A percentile compares a stretch with the other conserved stretches of the same genome.
phyloP scores from a whole-genome alignment of 2,113 vertebrate genomes.

The Microtus oregoni region DNA sequence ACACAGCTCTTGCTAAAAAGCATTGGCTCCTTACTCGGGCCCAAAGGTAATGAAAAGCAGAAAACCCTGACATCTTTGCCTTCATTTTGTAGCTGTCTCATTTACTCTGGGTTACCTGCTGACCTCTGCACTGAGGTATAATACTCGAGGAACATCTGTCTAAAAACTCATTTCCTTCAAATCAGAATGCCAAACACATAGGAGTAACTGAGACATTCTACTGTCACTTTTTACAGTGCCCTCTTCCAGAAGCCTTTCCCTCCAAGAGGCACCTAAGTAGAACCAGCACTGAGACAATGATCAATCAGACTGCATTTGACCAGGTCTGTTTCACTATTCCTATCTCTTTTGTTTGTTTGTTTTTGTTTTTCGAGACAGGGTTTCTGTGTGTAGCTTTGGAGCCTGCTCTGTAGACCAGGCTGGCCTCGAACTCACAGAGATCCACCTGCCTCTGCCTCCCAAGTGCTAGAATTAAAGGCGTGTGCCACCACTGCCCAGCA shows the following conservation, averaged over 20 bases:
- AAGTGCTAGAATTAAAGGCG: too few species aligned
- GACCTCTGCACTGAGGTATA: neutral
- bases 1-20: neutral
- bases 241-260: neutral
- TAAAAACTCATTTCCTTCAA: neutral
- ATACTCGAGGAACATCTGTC: neutral
- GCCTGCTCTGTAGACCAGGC: too few species aligned
- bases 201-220: neutral
- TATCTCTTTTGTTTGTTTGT: too few species aligned
- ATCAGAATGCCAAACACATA: neutral
- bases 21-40: neutral
- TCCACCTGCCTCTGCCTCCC: too few species aligned
- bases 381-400: too few species aligned
- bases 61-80: neutral
- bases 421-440: too few species aligned
- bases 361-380: too few species aligned
- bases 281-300: neutral
- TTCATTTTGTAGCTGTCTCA: neutral
- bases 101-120: neutral
- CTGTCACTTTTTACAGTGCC: neutral
- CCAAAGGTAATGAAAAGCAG: neutral
- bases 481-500: too few species aligned
- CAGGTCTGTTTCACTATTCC: neutral
- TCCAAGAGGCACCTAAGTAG: neutral
- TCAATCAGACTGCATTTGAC: neutral